Evolutionary conservation across 2,113 vertebrate species (phyloP), one percentile per base, ranked within the genome.

Genomic region (Capricornis sumatraensis): DNA sequence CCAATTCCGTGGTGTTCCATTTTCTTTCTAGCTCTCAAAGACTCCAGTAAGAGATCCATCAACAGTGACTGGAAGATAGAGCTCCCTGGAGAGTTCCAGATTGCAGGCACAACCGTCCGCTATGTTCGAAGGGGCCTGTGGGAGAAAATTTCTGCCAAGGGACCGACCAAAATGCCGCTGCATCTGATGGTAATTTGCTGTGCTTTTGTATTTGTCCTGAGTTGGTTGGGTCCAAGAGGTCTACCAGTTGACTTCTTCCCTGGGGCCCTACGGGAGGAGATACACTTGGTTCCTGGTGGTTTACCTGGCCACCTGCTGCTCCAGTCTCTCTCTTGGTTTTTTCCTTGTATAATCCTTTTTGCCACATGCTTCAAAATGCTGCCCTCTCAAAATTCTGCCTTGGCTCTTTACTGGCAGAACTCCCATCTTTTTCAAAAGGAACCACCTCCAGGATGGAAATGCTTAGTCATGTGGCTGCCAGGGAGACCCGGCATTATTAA

Each of bases 31-130:
- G 99, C 99, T 94, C 98, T 99, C 97, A 99, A 99, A 98, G 99
- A 99, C 98, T 99, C 99, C 93, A 99, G 98, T 95, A 99, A 99
- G 98, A 99, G 99, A 98, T 99, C 99, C 98, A 99, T 99, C 99
- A 99, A 99, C 98, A 99, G 99, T 8, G 99, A 99, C 98, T 99
- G 99, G 99, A 99, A 99, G 99, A 99, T 99, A 67, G 99, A 99
- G 98, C 99, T 99, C 98, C 99, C 99, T 0, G 99, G 99, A 94
- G 99, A 99, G 97, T 99, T 99, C 98, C 99, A 99, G 99, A 99
- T 99, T n/a, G 99, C 99, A 23, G 99, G 99, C 91, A 99, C 99
- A 5, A 99, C 99, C 0, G 99, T 99, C 87, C 99, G 99, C 98
- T 99, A 99, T n/a, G 99, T 99, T 88, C 98, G 99, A 93, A 99